Base-by-base conservation (phyloP, 2,113 vertebrate species). In the Siphamia tubifer region DNA sequence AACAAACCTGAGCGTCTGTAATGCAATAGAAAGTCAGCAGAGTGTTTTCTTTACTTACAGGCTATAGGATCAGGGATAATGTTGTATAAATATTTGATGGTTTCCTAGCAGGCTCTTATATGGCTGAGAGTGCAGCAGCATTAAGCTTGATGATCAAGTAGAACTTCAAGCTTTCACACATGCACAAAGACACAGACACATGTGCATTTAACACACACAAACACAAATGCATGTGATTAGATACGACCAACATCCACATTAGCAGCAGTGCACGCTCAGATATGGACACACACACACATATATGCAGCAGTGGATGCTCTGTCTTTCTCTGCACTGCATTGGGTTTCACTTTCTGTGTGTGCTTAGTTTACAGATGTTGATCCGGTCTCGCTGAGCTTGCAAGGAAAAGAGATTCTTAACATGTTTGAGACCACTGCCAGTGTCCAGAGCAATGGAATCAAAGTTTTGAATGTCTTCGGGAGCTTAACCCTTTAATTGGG, bases 311-410 rank as follows among this genome's bases (percentile, higher is more conserved):
- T 60, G 45, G 65, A 68, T 16, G 15, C 34, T 57, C 44, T 24
- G 49, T 52, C 27, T 58, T 47, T 21, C n/a, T 53, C 68, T 72
- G 74, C 39, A 66, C 27, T 77, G 64, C 70, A 65, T 84, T 72
- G 35, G 49, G 77, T 88, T 84, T 77, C 81, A 79, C 70, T 74
- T 44, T 68, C 49, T 17, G 12, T 7, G 13, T 72, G 63, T 62
- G 65, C 66, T 96, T 91, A 86, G 94, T 93, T 97, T 94, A 94
- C 95, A 93, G 93, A 95, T 95, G 92, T 93, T 93, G 94, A 95
- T 96, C 95, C 93, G 89, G 90, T 94, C 88, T 92, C 91, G 93
- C 93, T 93, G 90, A 81, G 93, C 89, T 92, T 92, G 94, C 92
- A 88, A 82, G 77, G 86, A 92, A 79, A 74, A 87, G 86, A 84